Conservation (phyloP, 1,140 invertebrate species). For the Brachionus asplanchnoidis region DNA sequence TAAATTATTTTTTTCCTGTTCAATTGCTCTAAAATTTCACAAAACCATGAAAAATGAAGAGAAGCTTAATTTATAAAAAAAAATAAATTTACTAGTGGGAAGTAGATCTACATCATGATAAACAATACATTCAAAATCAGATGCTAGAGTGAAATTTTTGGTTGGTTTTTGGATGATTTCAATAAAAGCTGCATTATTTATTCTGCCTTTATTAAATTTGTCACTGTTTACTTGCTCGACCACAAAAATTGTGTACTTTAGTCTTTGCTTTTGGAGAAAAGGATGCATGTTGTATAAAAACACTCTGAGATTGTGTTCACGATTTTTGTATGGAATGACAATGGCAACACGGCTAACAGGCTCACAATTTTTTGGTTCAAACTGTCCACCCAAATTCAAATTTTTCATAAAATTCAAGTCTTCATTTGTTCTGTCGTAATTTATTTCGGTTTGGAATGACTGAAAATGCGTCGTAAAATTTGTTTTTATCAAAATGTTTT, state of each 20-base stretch:
- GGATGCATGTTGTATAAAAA: conserved; percentile 82
- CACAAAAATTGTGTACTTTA: too few relatives aligned
- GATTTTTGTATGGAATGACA: conserved; percentile 78
- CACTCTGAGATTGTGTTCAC: conserved; percentile 69
- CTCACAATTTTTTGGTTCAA: background rate
- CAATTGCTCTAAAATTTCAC: too few relatives aligned
- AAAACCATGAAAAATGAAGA: too few relatives aligned
- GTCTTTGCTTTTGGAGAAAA: too few relatives aligned
- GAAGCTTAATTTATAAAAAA: background rate
- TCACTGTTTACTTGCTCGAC: conserved; percentile 70
- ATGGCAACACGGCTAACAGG: conserved; percentile 65
- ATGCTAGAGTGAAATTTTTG: background rate
- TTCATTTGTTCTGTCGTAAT: background rate
- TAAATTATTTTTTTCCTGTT: too few relatives aligned
- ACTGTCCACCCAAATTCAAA: background rate
- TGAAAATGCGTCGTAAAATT: too few relatives aligned
- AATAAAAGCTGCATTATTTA: conserved; percentile 73
- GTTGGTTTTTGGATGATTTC: conserved; percentile 63
- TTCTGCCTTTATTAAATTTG: conserved; percentile 84
- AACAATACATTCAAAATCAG: conserved; percentile 68
- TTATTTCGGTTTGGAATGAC: too few relatives aligned
- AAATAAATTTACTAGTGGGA: conserved; percentile 67
- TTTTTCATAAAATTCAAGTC: background rate
- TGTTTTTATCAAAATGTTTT: too few relatives aligned
- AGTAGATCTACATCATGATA: conserved; percentile 84